Base-by-base conservation (phyloP, 2,888 invertebrate species). In the Ennomos erosarius region DNA sequence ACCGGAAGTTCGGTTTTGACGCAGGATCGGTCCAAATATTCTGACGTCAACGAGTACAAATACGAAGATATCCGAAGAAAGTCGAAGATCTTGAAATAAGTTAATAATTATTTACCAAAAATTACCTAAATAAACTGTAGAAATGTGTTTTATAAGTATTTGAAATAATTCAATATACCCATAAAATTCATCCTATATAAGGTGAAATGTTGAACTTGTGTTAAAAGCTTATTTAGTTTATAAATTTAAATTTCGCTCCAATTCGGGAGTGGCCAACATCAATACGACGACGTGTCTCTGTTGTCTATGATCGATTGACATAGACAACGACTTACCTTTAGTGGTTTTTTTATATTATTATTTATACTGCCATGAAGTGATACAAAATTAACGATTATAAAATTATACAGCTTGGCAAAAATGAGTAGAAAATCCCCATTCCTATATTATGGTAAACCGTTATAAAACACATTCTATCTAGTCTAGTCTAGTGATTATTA, bases 231-330 rank as follows among this genome's bases (percentile, higher is more conserved):
- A 58, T 42, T 48, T 56, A 36, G 35, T 38, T 35, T 16, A 43
- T 5, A 10, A 9, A 60, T 87, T 90, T 74, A 71, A 87, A 88
- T 53, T 83, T 90, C 82, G 87, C 92, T 78, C 91, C 77, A 75
- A 81, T 78, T 79, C 82, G 88, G 90, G 91, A 91, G 90, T 85
- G 92, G 90, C 85, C 84, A 81, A 80, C 82, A 85, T 89, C 87
- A 84, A 87, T 88, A 88, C 82, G 81, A 87, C 85, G 81, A 88
- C 89, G 89, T 89, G 89, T 90, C 87, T 88, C 76, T 82, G 78
- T 68, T 79, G 75, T 84, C 78, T 87, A 83, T 87, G 82, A 67
- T 72, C 61, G 74, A 70, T 36, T 49, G 74, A 75, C 86, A 86
- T 77, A 85, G 78, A 75, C 67, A 67, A 75, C 3, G 1, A 42